Evolutionary conservation across 2,888 invertebrate genomes (phyloP).

Genomic region (Drosophila rellima): DNA sequence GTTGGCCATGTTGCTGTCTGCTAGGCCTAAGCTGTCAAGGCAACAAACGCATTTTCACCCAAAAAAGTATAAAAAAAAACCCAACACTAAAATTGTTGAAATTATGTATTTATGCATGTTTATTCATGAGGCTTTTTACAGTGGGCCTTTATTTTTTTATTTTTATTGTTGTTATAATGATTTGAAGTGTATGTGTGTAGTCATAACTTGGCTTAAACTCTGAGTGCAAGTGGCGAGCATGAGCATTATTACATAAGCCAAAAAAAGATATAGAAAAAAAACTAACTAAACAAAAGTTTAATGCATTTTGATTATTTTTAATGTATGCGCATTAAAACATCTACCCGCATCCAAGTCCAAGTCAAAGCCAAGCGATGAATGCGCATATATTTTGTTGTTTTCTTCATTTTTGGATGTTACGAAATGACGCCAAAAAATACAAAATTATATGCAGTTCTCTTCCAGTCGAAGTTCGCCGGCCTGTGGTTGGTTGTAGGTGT

Average conservation of each 20-base stretch:
- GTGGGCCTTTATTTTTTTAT: conserved; percentile 29
- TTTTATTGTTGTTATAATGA: conserved; percentile 24
- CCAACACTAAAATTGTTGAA: conserved; percentile 28
- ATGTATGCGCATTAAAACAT: conserved; percentile 62
- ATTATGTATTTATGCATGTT: conserved; percentile 69
- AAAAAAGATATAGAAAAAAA: conserved; percentile 16
- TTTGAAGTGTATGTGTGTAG: conserved; percentile 47
- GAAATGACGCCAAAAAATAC: conserved; percentile 31
- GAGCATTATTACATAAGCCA: conserved; percentile 55
- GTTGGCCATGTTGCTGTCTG: conserved; percentile 42
- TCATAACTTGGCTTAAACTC: conserved; percentile 29
- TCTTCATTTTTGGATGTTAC: conserved; percentile 36
- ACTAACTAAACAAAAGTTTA: conserved; percentile 71
- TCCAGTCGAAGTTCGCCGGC: conserved; percentile 37
- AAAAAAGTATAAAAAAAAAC: conserved; percentile 28
- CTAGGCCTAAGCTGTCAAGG: conserved; percentile 64
- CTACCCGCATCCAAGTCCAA: not conserved
- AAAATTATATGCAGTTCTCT: conserved; percentile 60
- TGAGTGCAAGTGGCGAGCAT: conserved; percentile 23
- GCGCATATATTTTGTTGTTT: conserved; percentile 36
- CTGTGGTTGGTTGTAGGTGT: conserved; percentile 68
- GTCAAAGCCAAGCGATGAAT: conserved; percentile 45
- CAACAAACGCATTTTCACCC: conserved; percentile 40
- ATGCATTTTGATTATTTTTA: conserved; percentile 76
- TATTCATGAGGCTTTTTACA: conserved; percentile 64